These are phyloP conservation scores for Platorchestia sp. DNA, from an alignment of 1,140 invertebrate species.

Conservation along the genomic window DNA sequence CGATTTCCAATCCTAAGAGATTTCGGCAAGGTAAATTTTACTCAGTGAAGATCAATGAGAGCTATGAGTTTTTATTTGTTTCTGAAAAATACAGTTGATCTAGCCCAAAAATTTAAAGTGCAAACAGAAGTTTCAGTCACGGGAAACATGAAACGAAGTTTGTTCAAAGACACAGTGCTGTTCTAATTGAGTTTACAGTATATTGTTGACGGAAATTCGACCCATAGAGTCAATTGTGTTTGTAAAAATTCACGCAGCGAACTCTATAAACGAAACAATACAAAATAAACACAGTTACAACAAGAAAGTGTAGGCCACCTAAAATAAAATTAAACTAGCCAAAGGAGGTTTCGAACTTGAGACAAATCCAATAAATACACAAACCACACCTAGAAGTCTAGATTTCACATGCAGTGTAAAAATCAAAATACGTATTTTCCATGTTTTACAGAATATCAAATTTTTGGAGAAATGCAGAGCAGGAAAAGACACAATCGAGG, in stretches of 20 bases:
- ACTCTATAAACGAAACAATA: background rate
- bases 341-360: background rate
- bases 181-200: no score
- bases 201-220: no score
- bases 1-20: background rate
- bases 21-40: background rate
- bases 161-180: no score
- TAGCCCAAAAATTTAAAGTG: no score
- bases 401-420: background rate
- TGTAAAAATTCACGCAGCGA: no score
- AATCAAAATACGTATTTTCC: background rate
- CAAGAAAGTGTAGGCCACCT: background rate
- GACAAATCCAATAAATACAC: background rate
- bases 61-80: background rate
- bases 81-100: no score
- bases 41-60: background rate
- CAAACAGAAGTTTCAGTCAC: no score
- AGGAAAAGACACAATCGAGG: conserved; percentile 1
- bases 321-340: background rate
- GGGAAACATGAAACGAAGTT: no score
- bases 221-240: no score
- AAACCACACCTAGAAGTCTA: background rate
- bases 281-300: background rate
- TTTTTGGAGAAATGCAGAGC: background rate
- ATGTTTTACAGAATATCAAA: background rate